A percentile compares a stretch with the other conserved stretches of the same genome.
phyloP scores from a whole-genome alignment of 2,797 vertebrate species.

The Myripristis jacobus region DNA sequence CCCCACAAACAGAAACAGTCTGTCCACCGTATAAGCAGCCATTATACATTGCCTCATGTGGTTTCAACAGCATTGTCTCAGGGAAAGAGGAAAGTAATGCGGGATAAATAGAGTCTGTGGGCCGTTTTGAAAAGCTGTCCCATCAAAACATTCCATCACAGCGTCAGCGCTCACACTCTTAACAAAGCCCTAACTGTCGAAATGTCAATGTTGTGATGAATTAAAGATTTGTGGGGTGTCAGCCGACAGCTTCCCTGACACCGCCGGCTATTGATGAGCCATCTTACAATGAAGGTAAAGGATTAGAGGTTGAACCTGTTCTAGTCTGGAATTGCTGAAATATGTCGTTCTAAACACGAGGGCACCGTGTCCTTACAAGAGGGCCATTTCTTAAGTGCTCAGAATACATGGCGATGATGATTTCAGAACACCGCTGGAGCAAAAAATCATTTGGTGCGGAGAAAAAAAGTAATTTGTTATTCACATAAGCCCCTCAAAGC shows the following conservation, averaged over 20 bases:
- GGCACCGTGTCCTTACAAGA: conserved; percentile 28
- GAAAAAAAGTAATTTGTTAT: conserved; percentile 41
- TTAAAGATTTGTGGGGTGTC: conserved; percentile 60
- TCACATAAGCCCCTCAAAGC: conserved; percentile 14
- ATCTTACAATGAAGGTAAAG: conserved; percentile 53
- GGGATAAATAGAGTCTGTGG: conserved; percentile 25
- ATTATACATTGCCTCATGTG: conserved; percentile 2
- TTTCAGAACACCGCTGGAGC: conserved; percentile 10
- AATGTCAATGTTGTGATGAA: conserved; percentile 63
- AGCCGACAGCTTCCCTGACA: conserved; percentile 54
- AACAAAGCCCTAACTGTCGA: conserved; percentile 55
- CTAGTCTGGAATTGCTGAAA: conserved; percentile 23
- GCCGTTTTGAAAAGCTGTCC: conserved; percentile 31
- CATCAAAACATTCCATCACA: conserved; percentile 29
- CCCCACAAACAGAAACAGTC: background rate
- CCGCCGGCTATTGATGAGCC: conserved; percentile 58
- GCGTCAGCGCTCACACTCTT: conserved; percentile 21
- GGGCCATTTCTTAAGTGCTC: conserved; percentile 5
- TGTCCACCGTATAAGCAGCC: background rate
- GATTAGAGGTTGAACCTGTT: conserved; percentile 35
- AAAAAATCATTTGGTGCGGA: conserved; percentile 18
- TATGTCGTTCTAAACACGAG: conserved; percentile 13
- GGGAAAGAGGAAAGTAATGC: conserved; percentile 19
- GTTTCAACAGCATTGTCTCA: conserved; percentile 4
- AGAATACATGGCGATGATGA: conserved; percentile 29